Evolutionary conservation across 2,797 vertebrate species (phyloP).

Genomic region (Clarias laeviceps): DNA sequence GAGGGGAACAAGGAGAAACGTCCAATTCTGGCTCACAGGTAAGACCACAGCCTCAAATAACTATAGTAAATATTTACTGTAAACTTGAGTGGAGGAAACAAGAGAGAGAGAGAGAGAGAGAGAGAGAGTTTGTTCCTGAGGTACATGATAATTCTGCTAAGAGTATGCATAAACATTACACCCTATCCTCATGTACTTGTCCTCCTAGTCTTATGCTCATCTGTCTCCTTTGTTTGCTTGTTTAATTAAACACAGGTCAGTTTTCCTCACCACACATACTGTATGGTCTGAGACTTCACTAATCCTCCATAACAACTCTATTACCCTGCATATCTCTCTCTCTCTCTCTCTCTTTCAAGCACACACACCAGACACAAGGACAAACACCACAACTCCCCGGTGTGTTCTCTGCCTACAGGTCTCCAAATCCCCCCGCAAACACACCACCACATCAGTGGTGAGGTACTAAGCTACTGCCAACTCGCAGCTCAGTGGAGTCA

Average conservation of each 20-base stretch:
- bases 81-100: constrained; percentile 27
- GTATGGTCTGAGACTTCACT: constrained; percentile 50
- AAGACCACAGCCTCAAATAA: constrained; percentile 50
- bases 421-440: constrained; percentile 57
- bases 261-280: constrained; percentile 43
- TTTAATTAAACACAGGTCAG: constrained; percentile 56
- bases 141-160: constrained; percentile 29
- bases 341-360: constrained; percentile 7
- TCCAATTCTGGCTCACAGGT: constrained; percentile 27
- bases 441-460: constrained; percentile 54
- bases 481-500: constrained; percentile 41
- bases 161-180: constrained; percentile 30
- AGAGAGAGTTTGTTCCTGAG: constrained; percentile 43
- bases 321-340: constrained; percentile 44
- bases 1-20: constrained; percentile 26
- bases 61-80: constrained; percentile 52
- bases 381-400: constrained; percentile 55
- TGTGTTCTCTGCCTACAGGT: constrained; percentile 60
- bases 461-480: constrained; percentile 58
- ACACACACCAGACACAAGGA: constrained; percentile 54
- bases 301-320: constrained; percentile 55
- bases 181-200: constrained; percentile 19
- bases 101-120: constrained; percentile 36
- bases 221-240: constrained; percentile 43
- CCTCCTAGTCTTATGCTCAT: constrained; percentile 16